A percentile compares a stretch with the other conserved stretches of the same genome.
These are phyloP conservation scores for Quadriops clusia DNA, from an alignment of 2,888 invertebrate genomes.

Conservation along the genomic window DNA sequence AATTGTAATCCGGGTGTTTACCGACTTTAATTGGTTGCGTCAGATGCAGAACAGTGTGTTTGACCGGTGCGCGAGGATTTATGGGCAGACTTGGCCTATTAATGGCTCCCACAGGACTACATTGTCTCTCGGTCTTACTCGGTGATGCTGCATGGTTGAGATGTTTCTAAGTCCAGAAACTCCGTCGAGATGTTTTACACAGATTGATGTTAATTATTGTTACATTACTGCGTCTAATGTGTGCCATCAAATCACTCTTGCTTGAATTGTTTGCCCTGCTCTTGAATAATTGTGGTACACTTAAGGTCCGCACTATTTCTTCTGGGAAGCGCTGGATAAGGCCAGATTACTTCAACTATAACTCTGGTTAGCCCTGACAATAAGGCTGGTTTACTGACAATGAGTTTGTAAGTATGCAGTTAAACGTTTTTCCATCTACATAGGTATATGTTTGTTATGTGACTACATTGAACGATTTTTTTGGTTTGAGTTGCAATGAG, in stretches of 20 bases:
- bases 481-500: too few species aligned
- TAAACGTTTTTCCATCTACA: too few species aligned
- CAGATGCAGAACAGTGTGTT: constrained; percentile 20
- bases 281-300: too few species aligned
- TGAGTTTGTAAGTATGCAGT: too few species aligned
- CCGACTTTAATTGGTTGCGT: constrained; percentile 28
- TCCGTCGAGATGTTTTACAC: constrained; percentile 13
- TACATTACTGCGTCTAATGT: constrained; percentile 4
- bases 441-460: too few species aligned
- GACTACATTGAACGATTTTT: too few species aligned
- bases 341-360: neutral
- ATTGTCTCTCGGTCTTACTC: constrained; percentile 16
- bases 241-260: neutral
- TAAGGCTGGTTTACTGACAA: too few species aligned
- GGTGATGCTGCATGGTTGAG: constrained; percentile 12
- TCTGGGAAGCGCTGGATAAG: neutral
- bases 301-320: neutral
- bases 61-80: constrained; percentile 22
- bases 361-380: neutral
- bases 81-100: constrained; percentile 23
- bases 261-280: neutral
- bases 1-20: constrained; percentile 26
- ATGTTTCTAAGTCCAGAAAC: constrained; percentile 15
- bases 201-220: constrained; percentile 17
- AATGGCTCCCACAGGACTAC: constrained; percentile 29